phyloP scores from a whole-genome alignment of 2,113 vertebrate species.

The Aplodontia rufa region DNA sequence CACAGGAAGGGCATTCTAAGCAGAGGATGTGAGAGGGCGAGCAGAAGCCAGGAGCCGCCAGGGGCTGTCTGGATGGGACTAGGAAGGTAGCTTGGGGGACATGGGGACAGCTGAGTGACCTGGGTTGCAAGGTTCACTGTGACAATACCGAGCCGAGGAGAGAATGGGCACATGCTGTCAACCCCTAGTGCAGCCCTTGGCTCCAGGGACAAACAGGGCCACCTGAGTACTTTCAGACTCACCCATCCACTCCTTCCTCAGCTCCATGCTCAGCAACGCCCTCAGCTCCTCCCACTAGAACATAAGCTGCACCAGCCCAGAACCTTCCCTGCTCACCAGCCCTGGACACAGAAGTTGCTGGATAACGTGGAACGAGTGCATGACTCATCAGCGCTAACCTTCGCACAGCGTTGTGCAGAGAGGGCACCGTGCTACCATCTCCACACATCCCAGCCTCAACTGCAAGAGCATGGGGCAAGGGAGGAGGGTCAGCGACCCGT shows the following conservation, averaged over 20 bases:
- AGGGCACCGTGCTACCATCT: neutral
- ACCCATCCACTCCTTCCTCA: no score
- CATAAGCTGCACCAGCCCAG: no score
- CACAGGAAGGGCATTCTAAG: neutral
- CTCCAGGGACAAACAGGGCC: no score
- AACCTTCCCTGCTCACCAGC: no score
- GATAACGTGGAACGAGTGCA: no score
- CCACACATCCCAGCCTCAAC: neutral
- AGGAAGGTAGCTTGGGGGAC: neutral
- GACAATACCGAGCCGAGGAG: neutral
- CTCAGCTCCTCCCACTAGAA: no score
- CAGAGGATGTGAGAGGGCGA: neutral
- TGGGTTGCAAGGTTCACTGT: neutral
- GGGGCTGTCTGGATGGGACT: neutral
- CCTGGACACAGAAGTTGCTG: no score
- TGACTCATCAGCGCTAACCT: no score
- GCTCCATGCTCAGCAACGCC: no score
- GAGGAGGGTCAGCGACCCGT: neutral
- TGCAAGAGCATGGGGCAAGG: neutral
- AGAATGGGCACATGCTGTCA: fast-evolving
- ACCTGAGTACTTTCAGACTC: no score
- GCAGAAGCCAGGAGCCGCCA: neutral
- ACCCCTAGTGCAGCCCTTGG: no score
- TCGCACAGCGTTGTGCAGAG: no score
- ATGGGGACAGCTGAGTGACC: neutral